phyloP scores from a whole-genome alignment of 2,888 invertebrate species.

The Temnothorax rugatulus region DNA sequence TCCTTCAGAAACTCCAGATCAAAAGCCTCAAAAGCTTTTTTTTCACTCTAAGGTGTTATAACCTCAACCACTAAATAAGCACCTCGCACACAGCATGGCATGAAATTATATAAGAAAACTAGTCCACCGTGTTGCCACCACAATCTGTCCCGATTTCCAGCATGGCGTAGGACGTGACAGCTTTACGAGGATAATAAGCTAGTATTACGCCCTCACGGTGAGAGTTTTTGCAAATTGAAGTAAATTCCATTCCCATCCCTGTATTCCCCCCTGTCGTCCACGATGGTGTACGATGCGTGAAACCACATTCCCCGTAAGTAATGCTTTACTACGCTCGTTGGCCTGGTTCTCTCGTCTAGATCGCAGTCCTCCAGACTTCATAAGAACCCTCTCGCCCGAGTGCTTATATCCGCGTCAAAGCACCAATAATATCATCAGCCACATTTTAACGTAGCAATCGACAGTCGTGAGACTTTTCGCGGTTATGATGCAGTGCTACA shows the following conservation, averaged over 20 bases:
- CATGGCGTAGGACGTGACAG: conserved; percentile 58
- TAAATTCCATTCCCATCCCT: conserved; percentile 68
- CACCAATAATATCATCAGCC: conserved; percentile 21
- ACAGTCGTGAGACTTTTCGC: neutral
- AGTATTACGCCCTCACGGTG: conserved; percentile 71
- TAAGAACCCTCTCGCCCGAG: conserved; percentile 42
- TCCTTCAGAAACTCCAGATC: neutral
- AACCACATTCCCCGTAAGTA: conserved; percentile 61
- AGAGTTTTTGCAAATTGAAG: conserved; percentile 78
- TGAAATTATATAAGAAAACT: conserved; percentile 42
- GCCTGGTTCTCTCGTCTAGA: conserved; percentile 57
- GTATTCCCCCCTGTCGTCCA: conserved; percentile 46
- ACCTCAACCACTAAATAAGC: conserved; percentile 19
- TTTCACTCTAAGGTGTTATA: neutral
- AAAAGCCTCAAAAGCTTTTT: neutral
- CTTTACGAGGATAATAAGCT: conserved; percentile 80
- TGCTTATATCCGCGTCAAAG: conserved; percentile 40
- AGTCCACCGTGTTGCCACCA: conserved; percentile 16
- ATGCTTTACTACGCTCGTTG: conserved; percentile 70
- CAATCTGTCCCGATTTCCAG: conserved; percentile 51
- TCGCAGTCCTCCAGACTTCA: conserved; percentile 52
- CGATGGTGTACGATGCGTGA: conserved; percentile 68
- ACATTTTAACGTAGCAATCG: conserved; percentile 17
- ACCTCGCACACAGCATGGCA: conserved; percentile 4
- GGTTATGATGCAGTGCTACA: neutral